Base-by-base conservation (phyloP, 1,140 invertebrate species). In the Sipha flava region DNA sequence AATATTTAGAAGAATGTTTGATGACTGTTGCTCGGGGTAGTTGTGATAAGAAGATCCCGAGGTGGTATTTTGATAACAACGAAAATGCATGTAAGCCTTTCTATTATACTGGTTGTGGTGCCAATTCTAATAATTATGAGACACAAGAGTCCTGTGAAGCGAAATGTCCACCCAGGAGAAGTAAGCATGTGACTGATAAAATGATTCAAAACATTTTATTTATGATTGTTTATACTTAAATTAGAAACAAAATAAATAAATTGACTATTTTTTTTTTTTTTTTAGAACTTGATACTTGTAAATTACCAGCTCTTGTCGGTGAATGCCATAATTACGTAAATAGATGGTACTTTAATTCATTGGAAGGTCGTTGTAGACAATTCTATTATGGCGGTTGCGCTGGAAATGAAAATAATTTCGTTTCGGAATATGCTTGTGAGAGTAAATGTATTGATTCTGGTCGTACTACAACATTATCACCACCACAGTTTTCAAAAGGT, bases 51-150 rank as follows among this genome's bases (percentile, higher is more conserved):
- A 91, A 90, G 82, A 85, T 91, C 68, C 88, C 93, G 37, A 88
- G 89, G 82, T 98, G 95, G 95, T 93, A 92, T 86, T 98, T 94
- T 88, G 93, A 96, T 85, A 87, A 88, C 59, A 87, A 88, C 40
- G 91, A 95, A 85, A 93, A 95, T 85, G 89, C 92, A 79, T 99
- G 97, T 89, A 89, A 93, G 88, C 94, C 95, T 59, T 99, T 99
- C 89, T 96, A 96, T 89, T 98, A 95, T 88, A 91, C 91, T 80
- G 96, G 96, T 81, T 97, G 95, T 87, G 91, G 91, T 82, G 95
- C 94, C 81, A 98, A 97, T 88, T 89, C 88, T 83, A 97, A 97
- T 88, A 92, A 92, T 84, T 98, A 95, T 89, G 88, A 89, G 54
- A 90, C 89, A 84, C 89, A 91, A 85, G 89, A 90, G 81, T 89